Evolutionary conservation across 2,113 vertebrate species (phyloP).

Genomic region (Peromyscus polionotus): DNA sequence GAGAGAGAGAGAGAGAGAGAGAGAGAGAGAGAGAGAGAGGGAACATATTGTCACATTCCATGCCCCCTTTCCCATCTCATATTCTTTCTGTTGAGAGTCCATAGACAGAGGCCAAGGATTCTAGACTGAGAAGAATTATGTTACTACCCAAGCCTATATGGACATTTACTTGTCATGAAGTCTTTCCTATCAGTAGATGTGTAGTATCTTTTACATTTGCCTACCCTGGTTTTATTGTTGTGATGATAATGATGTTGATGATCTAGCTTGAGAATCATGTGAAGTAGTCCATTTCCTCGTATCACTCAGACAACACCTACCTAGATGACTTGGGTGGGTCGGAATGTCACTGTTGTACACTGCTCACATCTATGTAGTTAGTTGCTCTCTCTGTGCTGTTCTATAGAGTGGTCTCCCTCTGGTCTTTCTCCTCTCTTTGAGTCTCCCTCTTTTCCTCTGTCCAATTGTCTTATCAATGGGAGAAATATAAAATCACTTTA

Average conservation of each 20-base stretch:
- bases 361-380: background rate
- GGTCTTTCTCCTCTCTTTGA: background rate
- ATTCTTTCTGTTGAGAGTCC: background rate
- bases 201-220: background rate
- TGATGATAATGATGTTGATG: background rate
- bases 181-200: background rate
- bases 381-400: background rate
- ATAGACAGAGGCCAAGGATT: background rate
- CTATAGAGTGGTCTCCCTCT: background rate
- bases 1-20: background rate
- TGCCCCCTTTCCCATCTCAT: background rate
- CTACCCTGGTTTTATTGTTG: background rate
- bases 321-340: background rate
- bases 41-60: background rate
- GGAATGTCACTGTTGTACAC: background rate
- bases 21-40: background rate
- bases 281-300: background rate
- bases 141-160: background rate
- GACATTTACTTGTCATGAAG: background rate
- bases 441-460: background rate
- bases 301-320: background rate
- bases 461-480: background rate
- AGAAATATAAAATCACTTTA: background rate
- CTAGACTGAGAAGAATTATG: background rate
- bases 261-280: background rate